These are phyloP conservation scores for Eucera pruinosa DNA, from an alignment of 2,888 invertebrate species.

Conservation along the genomic window DNA sequence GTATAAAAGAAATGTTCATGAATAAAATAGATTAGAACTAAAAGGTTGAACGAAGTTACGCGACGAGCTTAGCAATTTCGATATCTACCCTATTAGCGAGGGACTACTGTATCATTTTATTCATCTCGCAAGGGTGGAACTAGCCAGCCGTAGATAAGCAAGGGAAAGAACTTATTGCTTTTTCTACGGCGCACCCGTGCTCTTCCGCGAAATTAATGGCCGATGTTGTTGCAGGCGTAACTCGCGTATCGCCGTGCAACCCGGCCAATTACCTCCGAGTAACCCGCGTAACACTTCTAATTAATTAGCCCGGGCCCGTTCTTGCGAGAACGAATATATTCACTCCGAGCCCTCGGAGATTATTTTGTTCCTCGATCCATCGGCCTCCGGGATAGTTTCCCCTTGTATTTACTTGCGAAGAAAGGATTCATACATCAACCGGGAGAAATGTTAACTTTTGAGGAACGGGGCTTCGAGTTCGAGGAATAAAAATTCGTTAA, in stretches of 20 bases:
- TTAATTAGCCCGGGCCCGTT: conserved; percentile 36
- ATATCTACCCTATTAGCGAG: no score
- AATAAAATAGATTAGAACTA: no score
- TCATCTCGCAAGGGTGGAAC: no score
- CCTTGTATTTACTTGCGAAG: no score
- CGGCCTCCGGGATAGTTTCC: no score
- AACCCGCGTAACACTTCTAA: conserved; percentile 40
- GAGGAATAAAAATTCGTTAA: no score
- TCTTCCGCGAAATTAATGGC: conserved; percentile 46
- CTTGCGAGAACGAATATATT: conserved; percentile 32
- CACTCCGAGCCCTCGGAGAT: conserved; percentile 7
- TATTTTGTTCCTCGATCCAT: conserved; percentile 10
- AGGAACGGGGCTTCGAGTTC: no score
- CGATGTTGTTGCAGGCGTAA: conserved; percentile 32
- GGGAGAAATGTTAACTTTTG: no score
- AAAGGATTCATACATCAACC: no score
- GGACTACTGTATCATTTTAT: conserved; percentile 36
- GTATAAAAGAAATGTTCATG: no score
- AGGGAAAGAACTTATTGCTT: conserved; percentile 9
- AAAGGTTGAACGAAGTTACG: no score
- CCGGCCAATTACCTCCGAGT: conserved; percentile 52
- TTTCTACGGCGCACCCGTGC: conserved; percentile 4
- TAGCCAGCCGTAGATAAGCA: conserved; percentile 4
- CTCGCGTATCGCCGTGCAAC: conserved; percentile 27
- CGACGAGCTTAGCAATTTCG: no score